These are phyloP conservation scores for Heliconius nattereri DNA, from an alignment of 1,140 invertebrate species.

Conservation along the genomic window DNA sequence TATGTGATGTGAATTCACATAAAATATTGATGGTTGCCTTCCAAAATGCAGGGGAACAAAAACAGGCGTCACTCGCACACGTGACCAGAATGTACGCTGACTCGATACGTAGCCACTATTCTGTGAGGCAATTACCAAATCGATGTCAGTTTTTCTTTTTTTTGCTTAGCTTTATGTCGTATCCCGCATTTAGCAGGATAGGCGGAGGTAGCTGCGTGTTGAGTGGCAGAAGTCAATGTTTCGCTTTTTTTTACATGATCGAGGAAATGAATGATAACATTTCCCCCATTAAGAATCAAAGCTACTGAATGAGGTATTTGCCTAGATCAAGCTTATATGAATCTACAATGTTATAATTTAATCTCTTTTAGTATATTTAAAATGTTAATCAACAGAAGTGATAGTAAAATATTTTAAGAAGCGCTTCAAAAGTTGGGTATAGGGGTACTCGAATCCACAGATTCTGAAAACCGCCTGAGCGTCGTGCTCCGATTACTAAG, in stretches of 20 bases:
- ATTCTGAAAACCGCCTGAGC: too few relatives aligned
- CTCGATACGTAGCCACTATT: neutral
- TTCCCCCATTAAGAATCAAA: too few relatives aligned
- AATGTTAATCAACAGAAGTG: neutral
- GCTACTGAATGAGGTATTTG: too few relatives aligned
- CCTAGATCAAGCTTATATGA: too few relatives aligned
- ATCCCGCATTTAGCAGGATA: neutral
- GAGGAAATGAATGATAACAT: too few relatives aligned
- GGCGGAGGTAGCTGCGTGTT: neutral
- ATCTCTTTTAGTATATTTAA: too few relatives aligned
- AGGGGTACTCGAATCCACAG: too few relatives aligned
- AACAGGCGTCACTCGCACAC: conserved; percentile 26
- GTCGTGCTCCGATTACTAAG: too few relatives aligned
- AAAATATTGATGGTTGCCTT: conserved; percentile 28
- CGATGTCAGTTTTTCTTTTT: neutral
- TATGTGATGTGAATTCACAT: conserved; percentile 25
- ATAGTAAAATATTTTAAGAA: neutral
- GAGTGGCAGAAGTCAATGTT: too few relatives aligned
- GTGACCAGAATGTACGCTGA: conserved; percentile 23
- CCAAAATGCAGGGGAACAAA: conserved; percentile 32
- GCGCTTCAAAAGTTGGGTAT: too few relatives aligned
- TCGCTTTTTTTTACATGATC: too few relatives aligned
- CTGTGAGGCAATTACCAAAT: neutral
- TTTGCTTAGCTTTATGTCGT: neutral
- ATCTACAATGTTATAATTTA: too few relatives aligned